Evolutionary conservation across 2,888 invertebrate species (phyloP).

Genomic region (Atrina japonica): DNA sequence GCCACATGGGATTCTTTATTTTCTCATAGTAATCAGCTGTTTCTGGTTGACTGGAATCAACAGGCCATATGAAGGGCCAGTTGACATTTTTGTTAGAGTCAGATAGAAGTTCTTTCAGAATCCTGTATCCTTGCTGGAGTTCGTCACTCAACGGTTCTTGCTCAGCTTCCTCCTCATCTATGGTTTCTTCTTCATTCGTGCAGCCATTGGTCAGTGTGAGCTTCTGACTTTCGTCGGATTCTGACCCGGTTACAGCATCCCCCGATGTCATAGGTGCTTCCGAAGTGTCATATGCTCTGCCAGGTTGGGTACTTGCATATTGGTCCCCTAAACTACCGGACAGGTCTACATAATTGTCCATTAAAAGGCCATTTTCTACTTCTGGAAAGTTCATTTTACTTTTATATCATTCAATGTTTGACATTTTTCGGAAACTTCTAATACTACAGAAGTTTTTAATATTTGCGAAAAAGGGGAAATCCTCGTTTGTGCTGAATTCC

Average conservation of each 20-base stretch:
- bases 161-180: conserved; percentile 12
- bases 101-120: conserved; percentile 80
- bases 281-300: conserved; percentile 14
- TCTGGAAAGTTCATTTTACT: background rate
- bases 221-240: conserved; percentile 23
- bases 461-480: no score
- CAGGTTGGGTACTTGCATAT: conserved; percentile 3
- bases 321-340: background rate
- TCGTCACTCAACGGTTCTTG: conserved; percentile 63
- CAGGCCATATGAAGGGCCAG: conserved; percentile 81
- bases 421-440: no score
- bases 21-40: conserved; percentile 81
- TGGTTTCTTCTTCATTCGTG: no score
- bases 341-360: no score
- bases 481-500: no score
- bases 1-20: conserved; percentile 82
- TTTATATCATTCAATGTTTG: no score
- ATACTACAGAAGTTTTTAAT: no score
- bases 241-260: conserved; percentile 3
- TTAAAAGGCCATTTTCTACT: conserved; percentile 1
- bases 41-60: conserved; percentile 76
- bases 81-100: conserved; percentile 79
- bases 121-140: conserved; percentile 78
- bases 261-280: conserved; percentile 14
- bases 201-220: background rate